Evolutionary conservation across 2,888 invertebrate genomes (phyloP).

Genomic region (Neoaliturus tenellus): DNA sequence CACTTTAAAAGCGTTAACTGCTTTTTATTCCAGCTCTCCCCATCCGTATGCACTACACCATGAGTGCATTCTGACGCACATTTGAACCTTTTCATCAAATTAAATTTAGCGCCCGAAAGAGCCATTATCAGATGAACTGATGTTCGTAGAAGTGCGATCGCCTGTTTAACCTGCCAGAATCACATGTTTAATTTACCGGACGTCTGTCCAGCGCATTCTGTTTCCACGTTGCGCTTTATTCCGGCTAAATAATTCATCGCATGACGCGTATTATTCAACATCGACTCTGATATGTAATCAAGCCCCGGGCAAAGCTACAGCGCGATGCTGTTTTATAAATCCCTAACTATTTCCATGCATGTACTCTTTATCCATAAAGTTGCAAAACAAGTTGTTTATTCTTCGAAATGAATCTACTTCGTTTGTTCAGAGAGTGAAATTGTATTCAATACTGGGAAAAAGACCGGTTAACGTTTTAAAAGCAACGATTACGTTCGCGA

Average conservation of each 20-base stretch:
- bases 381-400: neutral
- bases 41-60: no score
- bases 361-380: neutral
- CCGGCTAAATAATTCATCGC: slow-evolving; percentile 35
- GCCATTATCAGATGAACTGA: no score
- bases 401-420: neutral
- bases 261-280: slow-evolving; percentile 11
- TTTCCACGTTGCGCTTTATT: neutral
- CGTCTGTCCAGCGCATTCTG: slow-evolving; percentile 26
- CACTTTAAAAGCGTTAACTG: no score
- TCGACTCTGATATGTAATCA: neutral
- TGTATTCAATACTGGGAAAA: neutral
- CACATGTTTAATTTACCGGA: slow-evolving; percentile 24
- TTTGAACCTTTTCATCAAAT: no score
- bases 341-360: neutral
- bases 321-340: neutral
- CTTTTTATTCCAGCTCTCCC: no score
- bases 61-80: no score
- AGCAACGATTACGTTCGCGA: neutral
- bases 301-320: neutral
- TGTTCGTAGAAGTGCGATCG: neutral
- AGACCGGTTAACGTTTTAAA: neutral
- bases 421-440: neutral
- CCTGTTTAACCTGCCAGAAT: neutral
- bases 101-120: no score